Base-by-base conservation (phyloP, 2,888 invertebrate genomes). In the Eristalis intricaria region DNA sequence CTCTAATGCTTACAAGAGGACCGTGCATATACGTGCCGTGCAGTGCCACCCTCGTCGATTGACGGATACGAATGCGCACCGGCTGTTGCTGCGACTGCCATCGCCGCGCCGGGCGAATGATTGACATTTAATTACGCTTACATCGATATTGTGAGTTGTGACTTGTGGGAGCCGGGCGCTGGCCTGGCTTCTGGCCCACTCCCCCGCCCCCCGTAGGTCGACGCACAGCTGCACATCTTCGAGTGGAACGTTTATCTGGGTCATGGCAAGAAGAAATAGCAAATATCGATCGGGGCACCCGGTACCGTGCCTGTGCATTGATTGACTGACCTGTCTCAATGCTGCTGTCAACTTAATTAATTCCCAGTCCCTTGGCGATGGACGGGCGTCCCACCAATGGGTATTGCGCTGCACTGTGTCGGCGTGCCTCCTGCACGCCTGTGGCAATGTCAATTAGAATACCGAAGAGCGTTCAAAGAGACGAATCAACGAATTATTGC, bases 291-390 rank as follows among this genome's bases (percentile, higher is more conserved):
- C 70, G 69, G 22, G 50, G 56, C 43, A 15, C 23, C 35, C 38
- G 22, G 40, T 50, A 26, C 58, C 26, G 32, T 43, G 56, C 61
- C 60, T 11, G 32, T 70, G 26, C 84, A 87, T 84, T 87, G 87
- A 87, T 84, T 87, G 87, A 87, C 87, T 87, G 87, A 87, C 87
- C 87, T 87, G 87, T 87, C 87, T 66, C 84, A 87, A 75, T 79
- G 75, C 79, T 75, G 61, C 78, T 83, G 79, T 75, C 78, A 86
- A 76, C 78, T 73, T 79, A 87, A 87, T 80, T 87, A 84, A 84
- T 84, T 78, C 43, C 40, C 38, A 35, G 63, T 83, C 79, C 76
- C 70, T 50, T 60, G 43, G 69, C 23, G 26, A 15, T 13, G n/a
- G 7, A n/a, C 43, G 19, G n/a, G 11, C 32, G 40, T 26, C n/a